Base-by-base conservation (phyloP, 23 tunicate genomes). In the Trididemnum clinides region DNA sequence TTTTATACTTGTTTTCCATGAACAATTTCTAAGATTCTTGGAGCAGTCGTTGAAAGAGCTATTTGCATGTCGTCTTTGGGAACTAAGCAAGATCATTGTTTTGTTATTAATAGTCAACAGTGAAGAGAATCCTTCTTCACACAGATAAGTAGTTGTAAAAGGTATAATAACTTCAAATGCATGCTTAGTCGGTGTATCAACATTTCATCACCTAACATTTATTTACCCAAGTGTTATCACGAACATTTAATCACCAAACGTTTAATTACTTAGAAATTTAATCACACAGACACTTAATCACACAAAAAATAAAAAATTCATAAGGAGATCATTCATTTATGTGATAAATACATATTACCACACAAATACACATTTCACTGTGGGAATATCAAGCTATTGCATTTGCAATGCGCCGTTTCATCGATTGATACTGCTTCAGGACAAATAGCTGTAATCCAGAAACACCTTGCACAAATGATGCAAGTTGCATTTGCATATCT, bases 101-200 rank as follows among this genome's bases (percentile, higher is more conserved):
- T 62, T 62, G 69, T 62, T 62, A n/a, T 62, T 62, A 19, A 26
- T 62, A 21, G 69, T 62, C 69, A 62, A 15, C 69, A 62, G 27
- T 32, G 77, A 32, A 30, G 77, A 71, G 22, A 71, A 71, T 22
- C 77, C 77, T 7, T 15, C 39, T 30, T 71, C 77, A 33, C 7
- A 71, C 39, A 71, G 44, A 71, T 71, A 71, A 71, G 77, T 71
- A 10, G 77, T 71, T 71, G 49, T 26, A 30, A 71, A 71, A 71
- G 77, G 77, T 33, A 71, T 50, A 71, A 33, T 71, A 71, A 71
- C 44, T 71, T 71, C 77, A 19, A 71, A 71, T 30, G 77, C 77
- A 30, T 30, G 69, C 69, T 62, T 62, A 21, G 69, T 62, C 69
- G 21, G 27, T 21, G 21, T 21, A 62, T n/a, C n/a, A n/a, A n/a